A percentile compares a stretch with the other conserved stretches of the same genome.
These are phyloP conservation scores for Manis pentadactyla DNA, from an alignment of 2,797 vertebrate species.

Conservation along the genomic window DNA sequence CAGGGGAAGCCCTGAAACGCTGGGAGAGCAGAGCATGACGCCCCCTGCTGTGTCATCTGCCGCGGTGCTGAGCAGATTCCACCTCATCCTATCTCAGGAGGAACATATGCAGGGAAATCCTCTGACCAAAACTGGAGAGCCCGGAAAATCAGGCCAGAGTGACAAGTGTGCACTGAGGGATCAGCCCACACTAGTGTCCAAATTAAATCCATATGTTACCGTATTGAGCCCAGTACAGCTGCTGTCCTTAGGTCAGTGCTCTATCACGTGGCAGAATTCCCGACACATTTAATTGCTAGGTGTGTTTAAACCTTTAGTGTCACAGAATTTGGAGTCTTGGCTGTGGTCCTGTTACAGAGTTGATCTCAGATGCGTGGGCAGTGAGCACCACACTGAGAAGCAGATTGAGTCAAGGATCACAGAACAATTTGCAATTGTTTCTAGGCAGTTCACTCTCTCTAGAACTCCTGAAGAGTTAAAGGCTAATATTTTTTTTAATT, in stretches of 20 bases:
- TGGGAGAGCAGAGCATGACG: neutral
- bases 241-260: too few species aligned
- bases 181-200: neutral
- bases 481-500: neutral
- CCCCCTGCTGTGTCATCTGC: neutral
- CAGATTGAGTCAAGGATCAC: neutral
- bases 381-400: neutral
- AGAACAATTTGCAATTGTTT: neutral
- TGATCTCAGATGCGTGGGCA: neutral
- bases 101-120: neutral
- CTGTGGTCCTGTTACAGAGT: neutral
- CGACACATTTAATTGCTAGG: neutral
- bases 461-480: neutral
- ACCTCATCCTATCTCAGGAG: neutral
- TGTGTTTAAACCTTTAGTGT: neutral
- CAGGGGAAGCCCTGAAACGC: neutral
- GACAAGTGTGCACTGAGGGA: neutral
- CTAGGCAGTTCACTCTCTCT: neutral
- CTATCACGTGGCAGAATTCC: neutral
- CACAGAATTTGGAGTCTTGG: neutral
- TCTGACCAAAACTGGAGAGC: neutral
- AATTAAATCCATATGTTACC: neutral
- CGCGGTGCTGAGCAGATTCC: too few species aligned
- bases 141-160: neutral
- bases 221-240: neutral